A percentile compares a stretch with the other conserved stretches of the same genome.
Conservation (phyloP, 2,888 invertebrate species). For the Scaptomyza polygonia region DNA sequence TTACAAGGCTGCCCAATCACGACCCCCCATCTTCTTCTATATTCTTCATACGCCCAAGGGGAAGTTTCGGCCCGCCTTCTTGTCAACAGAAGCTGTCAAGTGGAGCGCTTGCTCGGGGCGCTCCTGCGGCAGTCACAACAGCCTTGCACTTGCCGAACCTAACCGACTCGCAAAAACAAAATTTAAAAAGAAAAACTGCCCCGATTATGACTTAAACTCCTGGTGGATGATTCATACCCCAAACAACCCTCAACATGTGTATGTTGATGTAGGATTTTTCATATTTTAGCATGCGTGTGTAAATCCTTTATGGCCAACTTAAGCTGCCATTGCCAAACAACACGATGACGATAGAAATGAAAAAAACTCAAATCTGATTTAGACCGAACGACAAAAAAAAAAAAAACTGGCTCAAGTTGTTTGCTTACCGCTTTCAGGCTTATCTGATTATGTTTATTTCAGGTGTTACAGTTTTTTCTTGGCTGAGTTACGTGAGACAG, state of each 20-base stretch:
- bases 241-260: not conserved
- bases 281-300: slow-evolving; percentile 75
- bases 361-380: slow-evolving; percentile 72
- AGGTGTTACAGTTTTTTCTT: slow-evolving; percentile 35
- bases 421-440: slow-evolving; percentile 58
- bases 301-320: slow-evolving; percentile 75
- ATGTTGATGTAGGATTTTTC: slow-evolving; percentile 64
- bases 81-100: slow-evolving; percentile 67
- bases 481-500: slow-evolving; percentile 18
- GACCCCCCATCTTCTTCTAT: not conserved
- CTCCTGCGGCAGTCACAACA: slow-evolving; percentile 56
- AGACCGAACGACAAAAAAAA: slow-evolving; percentile 52
- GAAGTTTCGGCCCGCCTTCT: slow-evolving; percentile 1
- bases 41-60: not conserved
- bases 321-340: slow-evolving; percentile 39
- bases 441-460: slow-evolving; percentile 79
- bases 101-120: slow-evolving; percentile 60
- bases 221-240: slow-evolving; percentile 4
- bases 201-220: slow-evolving; percentile 27
- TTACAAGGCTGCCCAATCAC: slow-evolving; percentile 42
- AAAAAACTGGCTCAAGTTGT: slow-evolving; percentile 57
- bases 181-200: slow-evolving; percentile 59
- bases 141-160: slow-evolving; percentile 18
- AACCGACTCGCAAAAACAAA: slow-evolving; percentile 37
- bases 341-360: slow-evolving; percentile 7